phyloP scores from a whole-genome alignment of 1,140 invertebrate genomes.

The Pomacea maculata region DNA sequence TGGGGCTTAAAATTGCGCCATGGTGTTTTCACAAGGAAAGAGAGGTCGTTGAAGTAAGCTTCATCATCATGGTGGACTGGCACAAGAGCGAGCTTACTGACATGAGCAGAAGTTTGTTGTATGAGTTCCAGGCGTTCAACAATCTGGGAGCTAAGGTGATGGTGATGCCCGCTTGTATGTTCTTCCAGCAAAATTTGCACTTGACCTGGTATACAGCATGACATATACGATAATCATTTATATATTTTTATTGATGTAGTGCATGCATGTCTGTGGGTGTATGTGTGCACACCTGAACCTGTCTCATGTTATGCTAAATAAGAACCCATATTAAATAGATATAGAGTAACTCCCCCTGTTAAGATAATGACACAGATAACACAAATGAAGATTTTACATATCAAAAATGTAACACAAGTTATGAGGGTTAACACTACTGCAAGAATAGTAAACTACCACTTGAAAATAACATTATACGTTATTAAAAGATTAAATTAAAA shows the following conservation, averaged over 20 bases:
- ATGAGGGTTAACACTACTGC: too few species aligned
- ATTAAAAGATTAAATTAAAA: too few species aligned
- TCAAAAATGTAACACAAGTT: too few species aligned
- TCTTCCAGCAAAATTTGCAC: conserved; percentile 43
- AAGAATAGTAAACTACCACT: too few species aligned
- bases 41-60: conserved; percentile 49
- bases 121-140: conserved; percentile 35
- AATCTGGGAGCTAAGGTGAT: conserved; percentile 29
- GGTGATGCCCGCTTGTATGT: conserved; percentile 37
- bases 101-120: conserved; percentile 31
- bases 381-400: too few species aligned
- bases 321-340: too few species aligned
- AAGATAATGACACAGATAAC: too few species aligned
- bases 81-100: conserved; percentile 40
- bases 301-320: too few species aligned
- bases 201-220: conserved; percentile 51
- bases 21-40: conserved; percentile 43
- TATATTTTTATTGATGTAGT: not conserved
- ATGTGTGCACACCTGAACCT: not conserved
- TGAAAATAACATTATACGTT: too few species aligned
- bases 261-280: not conserved
- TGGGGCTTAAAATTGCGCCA: conserved; percentile 50
- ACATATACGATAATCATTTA: not conserved
- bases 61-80: conserved; percentile 51
- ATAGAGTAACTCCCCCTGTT: too few species aligned